Conservation (phyloP, 2,888 invertebrate genomes). For the Leucoptera coffeella region DNA sequence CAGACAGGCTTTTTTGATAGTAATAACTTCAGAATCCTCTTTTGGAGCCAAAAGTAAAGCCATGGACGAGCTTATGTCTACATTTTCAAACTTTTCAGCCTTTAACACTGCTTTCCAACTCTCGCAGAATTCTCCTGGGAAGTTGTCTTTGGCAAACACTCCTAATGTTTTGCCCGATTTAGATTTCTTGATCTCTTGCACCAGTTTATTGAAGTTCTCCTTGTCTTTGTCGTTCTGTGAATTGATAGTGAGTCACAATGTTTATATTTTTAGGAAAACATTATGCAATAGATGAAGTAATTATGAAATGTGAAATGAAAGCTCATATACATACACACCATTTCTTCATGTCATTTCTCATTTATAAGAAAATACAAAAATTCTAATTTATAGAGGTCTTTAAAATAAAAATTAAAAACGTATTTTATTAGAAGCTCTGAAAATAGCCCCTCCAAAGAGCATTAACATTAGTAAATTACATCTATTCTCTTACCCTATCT, state of each 20-base stretch:
- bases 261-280: too few species aligned
- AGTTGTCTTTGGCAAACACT: slow-evolving; percentile 88
- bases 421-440: too few species aligned
- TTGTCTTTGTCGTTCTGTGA: slow-evolving; percentile 84
- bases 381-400: too few species aligned
- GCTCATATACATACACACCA: too few species aligned
- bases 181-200: slow-evolving; percentile 78
- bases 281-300: too few species aligned
- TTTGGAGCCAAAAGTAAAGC: slow-evolving; percentile 90
- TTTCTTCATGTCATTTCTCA: too few species aligned
- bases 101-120: slow-evolving; percentile 79
- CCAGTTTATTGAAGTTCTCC: slow-evolving; percentile 74
- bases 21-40: slow-evolving; percentile 86
- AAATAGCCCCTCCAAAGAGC: too few species aligned
- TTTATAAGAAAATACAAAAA: too few species aligned
- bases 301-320: too few species aligned
- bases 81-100: slow-evolving; percentile 72
- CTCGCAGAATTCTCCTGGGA: slow-evolving; percentile 89
- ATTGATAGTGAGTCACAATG: too few species aligned
- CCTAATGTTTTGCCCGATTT: slow-evolving; percentile 86
- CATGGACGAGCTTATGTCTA: slow-evolving; percentile 79
- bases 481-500: slow-evolving; percentile 72
- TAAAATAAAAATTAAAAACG: too few species aligned
- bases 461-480: too few species aligned
- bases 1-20: slow-evolving; percentile 86